Conservation (phyloP, 2,113 vertebrate species). For the Chauna torquata region DNA sequence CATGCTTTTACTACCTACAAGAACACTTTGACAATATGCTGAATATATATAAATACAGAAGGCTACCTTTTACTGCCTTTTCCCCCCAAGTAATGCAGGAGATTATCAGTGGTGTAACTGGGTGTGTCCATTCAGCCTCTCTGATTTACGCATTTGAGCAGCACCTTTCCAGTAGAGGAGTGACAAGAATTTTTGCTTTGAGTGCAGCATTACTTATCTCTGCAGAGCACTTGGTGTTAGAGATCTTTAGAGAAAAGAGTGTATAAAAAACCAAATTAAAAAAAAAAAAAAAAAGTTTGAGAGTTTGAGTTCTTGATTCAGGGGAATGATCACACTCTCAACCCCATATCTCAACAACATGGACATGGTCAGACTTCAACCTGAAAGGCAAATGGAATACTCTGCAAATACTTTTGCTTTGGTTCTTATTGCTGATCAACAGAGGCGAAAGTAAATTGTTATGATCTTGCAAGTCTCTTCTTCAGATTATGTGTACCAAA, state of each 20-base stretch:
- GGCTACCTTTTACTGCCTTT: neutral
- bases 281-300: neutral
- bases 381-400: neutral
- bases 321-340: neutral
- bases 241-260: neutral
- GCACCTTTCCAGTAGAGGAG: neutral
- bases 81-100: neutral
- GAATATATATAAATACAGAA: neutral
- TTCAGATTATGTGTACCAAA: fast-evolving
- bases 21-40: neutral
- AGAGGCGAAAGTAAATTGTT: neutral
- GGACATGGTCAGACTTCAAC: neutral
- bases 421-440: neutral
- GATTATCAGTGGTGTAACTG: neutral
- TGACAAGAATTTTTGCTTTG: neutral
- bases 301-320: neutral
- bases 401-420: neutral
- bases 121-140: neutral
- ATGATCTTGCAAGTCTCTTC: neutral
- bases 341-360: neutral
- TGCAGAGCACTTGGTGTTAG: neutral
- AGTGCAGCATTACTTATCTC: neutral
- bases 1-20: neutral
- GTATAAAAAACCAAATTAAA: neutral
- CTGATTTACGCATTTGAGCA: neutral